Evolutionary conservation across 1,140 invertebrate species (phyloP).

Genomic region (Dinothrombium tinctorium): DNA sequence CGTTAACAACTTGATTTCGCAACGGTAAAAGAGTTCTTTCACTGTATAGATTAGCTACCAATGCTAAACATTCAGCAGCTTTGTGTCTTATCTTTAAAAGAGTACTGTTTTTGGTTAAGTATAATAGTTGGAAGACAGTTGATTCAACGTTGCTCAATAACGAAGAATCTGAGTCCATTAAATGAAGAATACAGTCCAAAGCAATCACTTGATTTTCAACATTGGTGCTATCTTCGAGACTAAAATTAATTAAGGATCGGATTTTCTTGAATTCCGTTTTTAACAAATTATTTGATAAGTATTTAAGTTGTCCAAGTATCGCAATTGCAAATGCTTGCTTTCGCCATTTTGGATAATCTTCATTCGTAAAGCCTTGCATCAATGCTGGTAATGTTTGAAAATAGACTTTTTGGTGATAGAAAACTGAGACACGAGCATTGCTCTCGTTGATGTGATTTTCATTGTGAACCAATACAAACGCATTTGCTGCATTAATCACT

Average conservation of each 20-base stretch:
- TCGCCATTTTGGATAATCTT: not conserved
- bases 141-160: not conserved
- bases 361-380: not conserved
- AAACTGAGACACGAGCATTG: not conserved
- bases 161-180: not conserved
- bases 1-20: not conserved
- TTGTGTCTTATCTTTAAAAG: not conserved
- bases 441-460: not conserved
- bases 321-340: not conserved
- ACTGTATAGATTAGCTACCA: not conserved
- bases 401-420: conserved; percentile 1
- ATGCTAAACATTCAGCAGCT: not conserved
- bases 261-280: not conserved
- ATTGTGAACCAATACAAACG: not conserved
- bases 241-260: not conserved
- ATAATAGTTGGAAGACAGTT: not conserved
- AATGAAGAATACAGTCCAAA: not conserved
- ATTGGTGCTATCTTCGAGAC: not conserved
- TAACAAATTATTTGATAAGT: not conserved
- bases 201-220: not conserved
- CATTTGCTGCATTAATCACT: not conserved
- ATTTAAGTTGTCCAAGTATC: not conserved
- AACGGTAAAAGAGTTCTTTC: not conserved
- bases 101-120: not conserved
- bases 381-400: not conserved